Evolutionary conservation across 2,888 invertebrate species (phyloP).

Genomic region (Zhuqinia jingwanae): DNA sequence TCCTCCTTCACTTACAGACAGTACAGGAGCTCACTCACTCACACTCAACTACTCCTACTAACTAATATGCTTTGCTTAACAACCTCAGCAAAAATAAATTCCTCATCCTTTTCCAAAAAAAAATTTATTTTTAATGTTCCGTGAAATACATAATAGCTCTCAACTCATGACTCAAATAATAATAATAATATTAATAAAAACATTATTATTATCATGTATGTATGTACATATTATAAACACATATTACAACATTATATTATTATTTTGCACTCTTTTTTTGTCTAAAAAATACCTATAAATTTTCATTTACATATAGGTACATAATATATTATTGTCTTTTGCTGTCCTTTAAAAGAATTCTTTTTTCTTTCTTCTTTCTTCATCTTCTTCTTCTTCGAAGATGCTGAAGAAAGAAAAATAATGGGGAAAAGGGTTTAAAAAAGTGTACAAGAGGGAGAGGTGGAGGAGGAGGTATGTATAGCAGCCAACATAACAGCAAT

Average conservation of each 20-base stretch:
- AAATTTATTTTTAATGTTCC: conserved; percentile 59
- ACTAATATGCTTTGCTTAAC: too few relatives aligned
- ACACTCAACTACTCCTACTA: too few relatives aligned
- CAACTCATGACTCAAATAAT: not conserved
- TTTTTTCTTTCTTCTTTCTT: too few relatives aligned
- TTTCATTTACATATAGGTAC: conserved; percentile 1
- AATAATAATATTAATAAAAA: conserved; percentile 19
- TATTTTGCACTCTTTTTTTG: too few relatives aligned
- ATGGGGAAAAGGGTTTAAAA: not conserved
- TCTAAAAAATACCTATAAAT: not conserved
- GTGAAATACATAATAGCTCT: conserved; percentile 55
- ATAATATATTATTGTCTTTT: not conserved
- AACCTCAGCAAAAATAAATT: not conserved
- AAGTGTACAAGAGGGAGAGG: not conserved
- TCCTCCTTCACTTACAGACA: not conserved
- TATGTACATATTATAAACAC: not conserved
- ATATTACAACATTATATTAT: not conserved
- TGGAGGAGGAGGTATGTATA: not conserved
- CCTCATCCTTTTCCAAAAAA: conserved; percentile 27
- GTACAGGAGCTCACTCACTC: not conserved
- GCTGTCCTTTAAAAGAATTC: not conserved
- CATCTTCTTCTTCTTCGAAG: not conserved
- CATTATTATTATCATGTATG: conserved; percentile 5
- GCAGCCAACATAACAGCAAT: not conserved
- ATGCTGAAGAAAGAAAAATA: too few relatives aligned